Base-by-base conservation (phyloP, 2,888 invertebrate species). In the Coecobrya sp. region DNA sequence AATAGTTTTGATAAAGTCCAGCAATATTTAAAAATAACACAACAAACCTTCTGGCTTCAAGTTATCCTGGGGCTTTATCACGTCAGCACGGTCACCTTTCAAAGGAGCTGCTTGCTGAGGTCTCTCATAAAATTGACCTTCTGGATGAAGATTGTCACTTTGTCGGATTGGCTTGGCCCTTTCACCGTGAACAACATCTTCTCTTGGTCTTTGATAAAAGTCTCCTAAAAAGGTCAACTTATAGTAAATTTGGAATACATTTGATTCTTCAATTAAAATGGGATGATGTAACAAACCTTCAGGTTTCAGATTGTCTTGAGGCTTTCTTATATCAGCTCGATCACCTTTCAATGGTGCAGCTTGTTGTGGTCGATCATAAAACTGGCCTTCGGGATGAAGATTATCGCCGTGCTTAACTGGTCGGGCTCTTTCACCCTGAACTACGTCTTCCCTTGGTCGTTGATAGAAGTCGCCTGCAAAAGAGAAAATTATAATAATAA, bases 131-230 rank as follows among this genome's bases (percentile, higher is more conserved):
- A 87, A 87, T 27, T 73, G 52, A 22, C 87, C 92, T 84, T 92
- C 92, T 19, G 97, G 96, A 81, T 95, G 96, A 0, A 97, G 95
- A 95, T 97, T 97, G 94, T 97, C 97, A 94, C 96, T 95, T 0
- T 97, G 97, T 94, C 73, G 70, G 22, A 92, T 27, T 16, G 92
- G 92, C 13, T 84, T 84, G 93, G 96, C 96, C 45, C 96, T 96
- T 65, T 96, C 96, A 13, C 96, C 96, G 95, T n/a, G 16, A 2
- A 70, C 59, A 7, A 36, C 36, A 4, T 36, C 36, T 7, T 36
- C 36, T 36, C 7, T 95, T 8, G 97, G 97, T 95, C 90, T 91
- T 36, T 97, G 96, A 96, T 95, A 95, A 95, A 97, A 97, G 36
- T 97, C 96, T 4, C 97, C 97, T 36, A n/a, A n/a, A 55, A 4